Conservation (phyloP, 2,113 vertebrate species). For the Leuciscus idus region DNA sequence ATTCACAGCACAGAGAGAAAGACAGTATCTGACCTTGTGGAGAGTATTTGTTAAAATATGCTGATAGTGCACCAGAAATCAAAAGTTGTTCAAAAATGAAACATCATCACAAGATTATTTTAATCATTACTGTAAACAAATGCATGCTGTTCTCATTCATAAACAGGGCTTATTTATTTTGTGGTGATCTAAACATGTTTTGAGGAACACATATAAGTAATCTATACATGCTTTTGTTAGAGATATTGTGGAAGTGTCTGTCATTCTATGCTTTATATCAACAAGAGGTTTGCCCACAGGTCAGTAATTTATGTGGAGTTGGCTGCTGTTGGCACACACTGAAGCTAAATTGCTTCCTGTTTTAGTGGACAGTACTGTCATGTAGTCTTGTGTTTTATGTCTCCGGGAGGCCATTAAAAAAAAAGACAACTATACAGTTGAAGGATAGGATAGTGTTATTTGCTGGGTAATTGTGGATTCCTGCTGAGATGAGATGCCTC, state of each 20-base stretch:
- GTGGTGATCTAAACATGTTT: constrained; percentile 6
- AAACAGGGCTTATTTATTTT: background rate
- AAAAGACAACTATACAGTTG: constrained; percentile 51
- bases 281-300: constrained; percentile 59
- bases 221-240: background rate
- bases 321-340: constrained; percentile 8
- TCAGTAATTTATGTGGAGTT: constrained; percentile 51
- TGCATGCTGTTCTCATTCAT: background rate
- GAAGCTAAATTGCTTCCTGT: constrained; percentile 46
- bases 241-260: constrained; percentile 15
- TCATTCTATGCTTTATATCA: constrained; percentile 21
- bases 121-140: background rate
- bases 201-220: background rate
- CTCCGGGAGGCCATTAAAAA: constrained; percentile 58
- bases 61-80: background rate
- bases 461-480: constrained; percentile 58
- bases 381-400: constrained; percentile 71
- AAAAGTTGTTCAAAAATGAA: background rate
- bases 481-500: constrained; percentile 52
- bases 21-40: background rate
- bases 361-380: constrained; percentile 56
- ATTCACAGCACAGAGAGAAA: background rate
- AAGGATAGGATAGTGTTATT: constrained; percentile 40
- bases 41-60: background rate
- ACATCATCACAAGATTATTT: background rate